Conservation (phyloP, 1,140 invertebrate species). For the Neuroterus valhalla region DNA sequence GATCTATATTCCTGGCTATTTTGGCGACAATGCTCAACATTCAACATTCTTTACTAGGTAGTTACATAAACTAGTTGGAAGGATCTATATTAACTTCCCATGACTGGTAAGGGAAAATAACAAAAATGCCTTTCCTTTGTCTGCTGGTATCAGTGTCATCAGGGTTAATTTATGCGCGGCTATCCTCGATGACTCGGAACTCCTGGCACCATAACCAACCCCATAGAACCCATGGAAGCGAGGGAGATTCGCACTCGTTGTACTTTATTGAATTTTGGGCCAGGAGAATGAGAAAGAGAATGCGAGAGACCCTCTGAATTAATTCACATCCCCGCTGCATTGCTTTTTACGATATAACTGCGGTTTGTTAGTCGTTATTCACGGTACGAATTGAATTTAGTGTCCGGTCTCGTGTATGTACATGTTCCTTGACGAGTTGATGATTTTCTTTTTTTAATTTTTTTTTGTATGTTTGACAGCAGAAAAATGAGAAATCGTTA, state of each 20-base stretch:
- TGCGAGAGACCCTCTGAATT: conserved; percentile 65
- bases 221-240: conserved; percentile 47
- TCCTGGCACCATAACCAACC: conserved; percentile 39
- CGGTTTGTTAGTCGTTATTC: conserved; percentile 76
- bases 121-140: too few species aligned
- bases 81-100: too few species aligned
- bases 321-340: conserved; percentile 73
- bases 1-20: too few species aligned
- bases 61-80: too few species aligned
- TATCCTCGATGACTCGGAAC: conserved; percentile 45
- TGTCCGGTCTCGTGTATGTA: conserved; percentile 51
- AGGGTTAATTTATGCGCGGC: conserved; percentile 2
- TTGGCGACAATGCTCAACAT: too few species aligned
- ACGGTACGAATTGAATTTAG: conserved; percentile 71
- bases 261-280: conserved; percentile 75
- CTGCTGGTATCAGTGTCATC: neutral
- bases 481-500: conserved; percentile 62
- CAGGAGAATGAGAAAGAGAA: conserved; percentile 64
- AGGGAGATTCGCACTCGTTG: conserved; percentile 65
- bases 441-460: neutral
- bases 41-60: too few species aligned
- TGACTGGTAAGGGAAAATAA: too few species aligned
- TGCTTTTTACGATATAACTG: conserved; percentile 75
- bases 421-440: conserved; percentile 51
- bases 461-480: neutral